Evolutionary conservation across 2,888 invertebrate species (phyloP).

Genomic region (Iphiclides podalirius): DNA sequence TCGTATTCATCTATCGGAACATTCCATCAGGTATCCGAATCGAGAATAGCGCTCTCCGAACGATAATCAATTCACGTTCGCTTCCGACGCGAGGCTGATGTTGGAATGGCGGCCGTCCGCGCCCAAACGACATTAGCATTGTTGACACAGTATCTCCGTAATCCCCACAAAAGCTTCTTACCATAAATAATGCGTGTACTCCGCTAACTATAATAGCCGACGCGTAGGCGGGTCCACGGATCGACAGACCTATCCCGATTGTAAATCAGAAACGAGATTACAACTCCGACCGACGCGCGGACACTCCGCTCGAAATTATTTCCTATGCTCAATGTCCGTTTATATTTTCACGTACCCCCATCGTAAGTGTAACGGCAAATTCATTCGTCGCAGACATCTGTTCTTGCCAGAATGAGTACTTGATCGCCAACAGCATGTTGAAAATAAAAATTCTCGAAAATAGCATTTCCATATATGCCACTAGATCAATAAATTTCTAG

Average conservation of each 20-base stretch:
- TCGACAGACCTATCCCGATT: slow-evolving; percentile 74
- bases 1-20: background rate
- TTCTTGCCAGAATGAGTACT: too few species aligned
- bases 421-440: too few species aligned
- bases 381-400: too few species aligned
- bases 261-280: slow-evolving; percentile 64
- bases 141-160: slow-evolving; percentile 74
- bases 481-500: too few species aligned
- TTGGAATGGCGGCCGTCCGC: slow-evolving; percentile 18
- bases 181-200: slow-evolving; percentile 78
- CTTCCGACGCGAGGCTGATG: too few species aligned
- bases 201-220: slow-evolving; percentile 67
- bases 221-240: slow-evolving; percentile 70
- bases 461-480: too few species aligned
- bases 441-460: too few species aligned
- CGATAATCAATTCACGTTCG: slow-evolving; percentile 15
- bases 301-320: slow-evolving; percentile 30
- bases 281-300: slow-evolving; percentile 18
- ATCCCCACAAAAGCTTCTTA: slow-evolving; percentile 76
- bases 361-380: background rate
- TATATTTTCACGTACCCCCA: background rate
- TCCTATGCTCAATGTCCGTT: slow-evolving; percentile 13
- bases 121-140: slow-evolving; percentile 43
- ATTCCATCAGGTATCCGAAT: background rate
- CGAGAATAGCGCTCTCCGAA: background rate